A percentile compares a stretch with the other conserved stretches of the same genome.
phyloP scores from a whole-genome alignment of 2,797 vertebrate species.

The Apodemus agrarius region DNA sequence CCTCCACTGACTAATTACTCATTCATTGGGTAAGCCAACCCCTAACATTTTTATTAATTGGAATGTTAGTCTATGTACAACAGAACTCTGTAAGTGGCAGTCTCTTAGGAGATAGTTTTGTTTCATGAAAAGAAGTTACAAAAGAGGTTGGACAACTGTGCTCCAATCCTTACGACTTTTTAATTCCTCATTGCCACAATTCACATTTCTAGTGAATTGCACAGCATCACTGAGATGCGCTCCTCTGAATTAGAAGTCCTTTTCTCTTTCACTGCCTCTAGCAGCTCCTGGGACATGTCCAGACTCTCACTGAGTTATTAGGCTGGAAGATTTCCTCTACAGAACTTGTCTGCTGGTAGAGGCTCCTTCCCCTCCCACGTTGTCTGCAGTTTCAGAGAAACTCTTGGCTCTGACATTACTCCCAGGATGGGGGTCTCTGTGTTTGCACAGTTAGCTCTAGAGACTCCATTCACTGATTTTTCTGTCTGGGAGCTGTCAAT shows the following conservation, averaged over 20 bases:
- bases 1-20: background rate
- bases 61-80: background rate
- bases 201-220: background rate
- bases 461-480: background rate
- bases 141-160: background rate
- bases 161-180: background rate
- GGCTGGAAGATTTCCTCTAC: rapidly evolving
- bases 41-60: background rate
- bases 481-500: background rate
- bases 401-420: too few species aligned
- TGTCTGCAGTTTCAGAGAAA: rapidly evolving
- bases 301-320: too few species aligned
- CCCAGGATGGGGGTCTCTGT: too few species aligned
- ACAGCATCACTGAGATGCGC: background rate
- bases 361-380: rapidly evolving
- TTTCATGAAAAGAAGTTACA: background rate
- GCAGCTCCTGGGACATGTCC: rapidly evolving
- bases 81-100: background rate
- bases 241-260: background rate
- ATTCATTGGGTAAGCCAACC: rapidly evolving
- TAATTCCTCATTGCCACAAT: background rate
- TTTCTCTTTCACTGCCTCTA: rapidly evolving
- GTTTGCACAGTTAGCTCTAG: background rate
- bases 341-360: rapidly evolving
- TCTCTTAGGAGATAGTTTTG: background rate